These are phyloP conservation scores for Crax fasciolata DNA, from an alignment of 2,797 vertebrate genomes.

Conservation along the genomic window DNA sequence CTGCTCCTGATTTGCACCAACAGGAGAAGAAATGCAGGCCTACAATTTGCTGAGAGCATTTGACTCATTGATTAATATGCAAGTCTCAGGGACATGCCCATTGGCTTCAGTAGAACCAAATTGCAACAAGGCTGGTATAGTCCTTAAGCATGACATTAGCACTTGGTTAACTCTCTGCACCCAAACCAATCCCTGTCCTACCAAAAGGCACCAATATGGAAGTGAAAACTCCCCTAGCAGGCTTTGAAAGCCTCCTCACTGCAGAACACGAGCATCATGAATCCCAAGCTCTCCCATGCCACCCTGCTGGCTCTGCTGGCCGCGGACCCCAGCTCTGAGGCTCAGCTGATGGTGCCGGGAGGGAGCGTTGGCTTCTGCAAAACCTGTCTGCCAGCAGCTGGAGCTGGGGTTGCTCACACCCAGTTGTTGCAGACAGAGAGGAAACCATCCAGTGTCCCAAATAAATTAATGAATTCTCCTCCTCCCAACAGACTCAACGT, in stretches of 20 bases:
- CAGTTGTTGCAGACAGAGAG: conserved; percentile 47
- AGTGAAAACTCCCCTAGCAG: not conserved
- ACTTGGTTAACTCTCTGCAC: not conserved
- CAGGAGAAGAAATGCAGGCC: not conserved
- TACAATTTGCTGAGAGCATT: not conserved
- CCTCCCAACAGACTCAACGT: conserved; percentile 30
- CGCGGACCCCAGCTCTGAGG: accelerated
- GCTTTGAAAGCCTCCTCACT: not conserved
- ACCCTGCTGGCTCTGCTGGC: not conserved
- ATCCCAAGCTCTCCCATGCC: accelerated
- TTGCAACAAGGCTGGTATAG: not conserved
- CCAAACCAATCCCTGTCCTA: not conserved
- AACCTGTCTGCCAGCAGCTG: conserved; percentile 45
- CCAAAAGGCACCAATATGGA: not conserved
- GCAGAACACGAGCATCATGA: not conserved
- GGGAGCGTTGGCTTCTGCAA: not conserved
- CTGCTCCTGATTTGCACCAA: not conserved
- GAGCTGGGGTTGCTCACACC: conserved; percentile 55
- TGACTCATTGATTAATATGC: not conserved
- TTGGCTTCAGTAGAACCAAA: not conserved
- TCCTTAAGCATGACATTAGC: accelerated
- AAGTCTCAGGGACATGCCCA: not conserved
- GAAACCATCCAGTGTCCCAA: conserved; percentile 69
- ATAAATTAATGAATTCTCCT: conserved; percentile 65
- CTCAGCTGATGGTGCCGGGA: not conserved